Evolutionary conservation across 2,888 invertebrate genomes (phyloP).

Genomic region (Cheilosia vulpina): DNA sequence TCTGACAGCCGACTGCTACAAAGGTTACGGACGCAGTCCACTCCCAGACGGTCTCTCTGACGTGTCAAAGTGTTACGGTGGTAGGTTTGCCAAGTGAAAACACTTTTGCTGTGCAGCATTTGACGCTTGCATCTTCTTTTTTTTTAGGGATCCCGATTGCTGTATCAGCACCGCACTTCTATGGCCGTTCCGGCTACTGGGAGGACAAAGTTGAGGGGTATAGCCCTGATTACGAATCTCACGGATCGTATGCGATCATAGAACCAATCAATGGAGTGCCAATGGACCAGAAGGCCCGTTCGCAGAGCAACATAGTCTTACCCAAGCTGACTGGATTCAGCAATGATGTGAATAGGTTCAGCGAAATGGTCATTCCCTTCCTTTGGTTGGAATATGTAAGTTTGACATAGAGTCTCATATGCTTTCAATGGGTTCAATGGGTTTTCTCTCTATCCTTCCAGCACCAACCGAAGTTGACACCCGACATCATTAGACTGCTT

Average conservation of each 20-base stretch:
- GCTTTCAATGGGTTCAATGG: not conserved
- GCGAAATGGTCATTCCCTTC: conserved; percentile 86
- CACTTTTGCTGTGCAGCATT: not conserved
- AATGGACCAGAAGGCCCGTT: conserved; percentile 86
- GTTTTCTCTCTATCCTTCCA: conserved; percentile 81
- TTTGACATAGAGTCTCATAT: conserved; percentile 66
- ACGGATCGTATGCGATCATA: conserved; percentile 87
- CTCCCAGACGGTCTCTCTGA: conserved; percentile 87
- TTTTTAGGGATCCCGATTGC: conserved; percentile 88
- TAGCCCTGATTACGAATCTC: conserved; percentile 85
- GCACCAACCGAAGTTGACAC: conserved; percentile 86
- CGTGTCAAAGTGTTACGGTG: conserved; percentile 87
- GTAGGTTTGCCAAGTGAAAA: conserved; percentile 82
- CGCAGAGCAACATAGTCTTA: conserved; percentile 87
- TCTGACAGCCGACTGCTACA: conserved; percentile 86
- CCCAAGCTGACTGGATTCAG: conserved; percentile 85
- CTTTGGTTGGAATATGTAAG: conserved; percentile 90
- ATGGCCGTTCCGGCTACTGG: conserved; percentile 81
- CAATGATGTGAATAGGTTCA: conserved; percentile 84
- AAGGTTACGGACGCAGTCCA: conserved; percentile 81
- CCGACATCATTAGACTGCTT: conserved; percentile 84
- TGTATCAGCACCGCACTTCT: conserved; percentile 89
- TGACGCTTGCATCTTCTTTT: not conserved
- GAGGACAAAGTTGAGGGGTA: conserved; percentile 86
- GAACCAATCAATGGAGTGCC: conserved; percentile 89